These are phyloP conservation scores for Calidris pygmaea DNA, from an alignment of 2,113 vertebrate species.

Conservation along the genomic window DNA sequence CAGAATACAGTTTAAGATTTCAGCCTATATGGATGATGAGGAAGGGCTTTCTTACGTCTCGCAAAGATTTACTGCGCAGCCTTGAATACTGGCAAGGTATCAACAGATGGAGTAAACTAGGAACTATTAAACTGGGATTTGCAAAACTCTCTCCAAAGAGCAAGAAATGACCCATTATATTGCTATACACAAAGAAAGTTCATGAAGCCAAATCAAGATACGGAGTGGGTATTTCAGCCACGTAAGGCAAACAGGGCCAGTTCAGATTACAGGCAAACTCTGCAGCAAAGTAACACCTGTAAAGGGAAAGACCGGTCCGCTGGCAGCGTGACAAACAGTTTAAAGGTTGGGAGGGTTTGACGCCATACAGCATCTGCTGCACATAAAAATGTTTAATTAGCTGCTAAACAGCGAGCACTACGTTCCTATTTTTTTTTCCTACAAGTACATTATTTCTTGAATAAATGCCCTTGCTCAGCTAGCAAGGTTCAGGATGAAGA, in stretches of 20 bases:
- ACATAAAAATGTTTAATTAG: not conserved
- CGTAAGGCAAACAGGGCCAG: not conserved
- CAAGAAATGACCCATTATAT: not conserved
- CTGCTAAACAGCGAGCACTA: not conserved
- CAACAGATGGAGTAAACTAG: slow-evolving; percentile 39
- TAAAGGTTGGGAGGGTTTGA: not conserved
- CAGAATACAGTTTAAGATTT: not conserved
- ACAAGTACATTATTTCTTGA: not conserved
- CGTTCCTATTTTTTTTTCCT: not conserved
- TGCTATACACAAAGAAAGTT: slow-evolving; percentile 11
- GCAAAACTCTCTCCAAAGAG: slow-evolving; percentile 1
- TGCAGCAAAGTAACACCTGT: not conserved
- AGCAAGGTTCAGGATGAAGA: not conserved
- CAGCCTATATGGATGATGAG: not conserved
- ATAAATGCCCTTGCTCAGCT: not conserved
- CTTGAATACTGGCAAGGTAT: not conserved
- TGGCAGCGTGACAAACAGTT: not conserved
- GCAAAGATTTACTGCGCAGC: not conserved
- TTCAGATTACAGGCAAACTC: not conserved
- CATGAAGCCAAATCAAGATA: not conserved
- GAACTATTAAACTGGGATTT: not conserved
- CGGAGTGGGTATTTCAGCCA: not conserved
- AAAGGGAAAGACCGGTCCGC: not conserved
- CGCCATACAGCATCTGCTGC: slow-evolving; percentile 7
- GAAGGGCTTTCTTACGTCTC: not conserved